A percentile compares a stretch with the other conserved stretches of the same genome.
Conservation (phyloP, 2,113 vertebrate species). For the Dicentrarchus labrax region DNA sequence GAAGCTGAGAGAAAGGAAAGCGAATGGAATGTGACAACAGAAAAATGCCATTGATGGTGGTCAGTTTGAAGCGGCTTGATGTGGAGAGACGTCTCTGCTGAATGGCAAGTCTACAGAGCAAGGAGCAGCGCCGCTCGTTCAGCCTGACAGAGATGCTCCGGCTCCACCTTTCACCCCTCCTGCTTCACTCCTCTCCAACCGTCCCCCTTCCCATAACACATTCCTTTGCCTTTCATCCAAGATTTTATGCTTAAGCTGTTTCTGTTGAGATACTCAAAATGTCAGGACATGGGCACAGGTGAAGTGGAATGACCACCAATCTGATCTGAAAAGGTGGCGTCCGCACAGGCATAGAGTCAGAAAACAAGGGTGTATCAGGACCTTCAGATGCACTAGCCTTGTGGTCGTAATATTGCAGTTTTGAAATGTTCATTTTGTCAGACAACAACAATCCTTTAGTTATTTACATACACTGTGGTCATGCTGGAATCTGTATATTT, state of each 20-base stretch:
- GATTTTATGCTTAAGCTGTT: slow-evolving; percentile 54
- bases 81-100: slow-evolving; percentile 74
- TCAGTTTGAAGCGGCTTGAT: slow-evolving; percentile 80
- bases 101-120: slow-evolving; percentile 58
- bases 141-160: slow-evolving; percentile 54
- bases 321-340: slow-evolving; percentile 25
- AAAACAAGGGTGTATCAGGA: neutral
- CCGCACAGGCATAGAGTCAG: neutral
- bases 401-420: neutral
- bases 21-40: slow-evolving; percentile 86
- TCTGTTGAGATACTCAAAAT: slow-evolving; percentile 40
- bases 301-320: slow-evolving; percentile 62
- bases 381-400: neutral
- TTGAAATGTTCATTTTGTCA: neutral
- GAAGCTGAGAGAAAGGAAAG: slow-evolving; percentile 77
- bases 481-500: slow-evolving; percentile 19
- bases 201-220: slow-evolving; percentile 7
- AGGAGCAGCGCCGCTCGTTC: slow-evolving; percentile 16
- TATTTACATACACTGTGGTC: slow-evolving; percentile 14
- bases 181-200: slow-evolving; percentile 12
- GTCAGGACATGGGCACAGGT: slow-evolving; percentile 44
- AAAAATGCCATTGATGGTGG: slow-evolving; percentile 85
- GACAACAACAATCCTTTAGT: slow-evolving; percentile 2
- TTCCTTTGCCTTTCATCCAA: slow-evolving; percentile 57
- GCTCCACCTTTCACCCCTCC: slow-evolving; percentile 32